These are phyloP conservation scores for Sebastes minor DNA, from an alignment of 2,797 vertebrate species.

Conservation along the genomic window DNA sequence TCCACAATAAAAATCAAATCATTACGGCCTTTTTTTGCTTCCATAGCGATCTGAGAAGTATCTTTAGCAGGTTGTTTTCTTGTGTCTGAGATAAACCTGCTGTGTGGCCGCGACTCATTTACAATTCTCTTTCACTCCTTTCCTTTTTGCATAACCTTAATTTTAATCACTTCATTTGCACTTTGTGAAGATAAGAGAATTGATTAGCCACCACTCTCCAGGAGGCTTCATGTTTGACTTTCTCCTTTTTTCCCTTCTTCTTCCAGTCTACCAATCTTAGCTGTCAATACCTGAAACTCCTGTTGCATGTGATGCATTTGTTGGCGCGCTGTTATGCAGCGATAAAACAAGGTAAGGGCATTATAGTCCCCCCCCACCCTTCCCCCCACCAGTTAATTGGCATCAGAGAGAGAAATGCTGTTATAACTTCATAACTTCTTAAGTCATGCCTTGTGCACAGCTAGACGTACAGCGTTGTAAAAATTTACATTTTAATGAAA, in stretches of 20 bases:
- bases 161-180: slow-evolving; percentile 83
- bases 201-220: slow-evolving; percentile 77
- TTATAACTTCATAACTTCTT: slow-evolving; percentile 88
- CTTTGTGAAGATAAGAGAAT: slow-evolving; percentile 82
- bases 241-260: slow-evolving; percentile 35
- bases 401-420: slow-evolving; percentile 78
- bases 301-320: slow-evolving; percentile 77
- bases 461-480: slow-evolving; percentile 81
- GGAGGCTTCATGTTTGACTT: slow-evolving; percentile 76
- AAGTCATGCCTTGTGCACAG: slow-evolving; percentile 89
- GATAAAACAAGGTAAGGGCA: slow-evolving; percentile 85
- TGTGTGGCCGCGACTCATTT: slow-evolving; percentile 46
- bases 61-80: slow-evolving; percentile 43
- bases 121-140: slow-evolving; percentile 52
- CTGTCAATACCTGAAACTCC: slow-evolving; percentile 77
- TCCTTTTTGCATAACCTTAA: slow-evolving; percentile 65
- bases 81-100: slow-evolving; percentile 36
- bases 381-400: slow-evolving; percentile 79
- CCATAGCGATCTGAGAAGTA: neutral
- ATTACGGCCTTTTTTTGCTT: neutral
- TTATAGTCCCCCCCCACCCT: slow-evolving; percentile 48
- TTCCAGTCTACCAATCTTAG: slow-evolving; percentile 57
- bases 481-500: slow-evolving; percentile 93
- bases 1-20: neutral
- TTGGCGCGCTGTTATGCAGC: slow-evolving; percentile 68